These are phyloP conservation scores for Zaprionus africanus DNA, from an alignment of 1,140 invertebrate species.

Conservation along the genomic window DNA sequence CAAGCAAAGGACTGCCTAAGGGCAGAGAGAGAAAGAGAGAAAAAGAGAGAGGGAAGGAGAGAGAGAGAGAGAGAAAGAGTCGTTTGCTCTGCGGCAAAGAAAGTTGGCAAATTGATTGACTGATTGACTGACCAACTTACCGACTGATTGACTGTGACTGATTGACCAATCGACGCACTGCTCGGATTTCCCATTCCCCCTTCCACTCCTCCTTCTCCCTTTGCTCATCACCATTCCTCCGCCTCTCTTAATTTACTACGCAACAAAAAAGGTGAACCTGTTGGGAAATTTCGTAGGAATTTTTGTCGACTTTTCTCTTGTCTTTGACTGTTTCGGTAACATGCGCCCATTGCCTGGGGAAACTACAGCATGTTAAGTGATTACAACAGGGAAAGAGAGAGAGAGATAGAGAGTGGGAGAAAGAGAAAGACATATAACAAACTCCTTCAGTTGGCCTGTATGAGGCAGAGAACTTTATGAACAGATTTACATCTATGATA, in stretches of 20 bases:
- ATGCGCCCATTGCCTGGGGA: background rate
- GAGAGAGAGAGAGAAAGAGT: background rate
- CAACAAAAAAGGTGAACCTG: background rate
- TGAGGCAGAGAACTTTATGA: background rate
- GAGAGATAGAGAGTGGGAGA: background rate
- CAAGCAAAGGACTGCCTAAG: background rate
- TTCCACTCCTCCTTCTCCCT: no score
- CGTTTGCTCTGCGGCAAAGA: background rate
- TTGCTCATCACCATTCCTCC: background rate
- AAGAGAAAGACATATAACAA: no score
- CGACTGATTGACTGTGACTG: conserved; percentile 6
- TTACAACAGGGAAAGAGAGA: no score
- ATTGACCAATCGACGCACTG: conserved; percentile 1
- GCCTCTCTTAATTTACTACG: background rate
- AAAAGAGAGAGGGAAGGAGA: background rate
- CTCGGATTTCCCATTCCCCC: background rate
- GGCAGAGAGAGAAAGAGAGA: background rate
- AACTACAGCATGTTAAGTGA: background rate
- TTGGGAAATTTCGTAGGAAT: background rate
- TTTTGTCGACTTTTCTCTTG: background rate
- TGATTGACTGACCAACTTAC: conserved; percentile 1
- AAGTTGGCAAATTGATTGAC: conserved; percentile 4
- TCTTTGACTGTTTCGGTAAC: background rate
- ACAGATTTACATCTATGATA: background rate
- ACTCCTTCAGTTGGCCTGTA: background rate